Base-by-base conservation (phyloP, 2,797 vertebrate genomes). In the Melanotaenia boesemani region DNA sequence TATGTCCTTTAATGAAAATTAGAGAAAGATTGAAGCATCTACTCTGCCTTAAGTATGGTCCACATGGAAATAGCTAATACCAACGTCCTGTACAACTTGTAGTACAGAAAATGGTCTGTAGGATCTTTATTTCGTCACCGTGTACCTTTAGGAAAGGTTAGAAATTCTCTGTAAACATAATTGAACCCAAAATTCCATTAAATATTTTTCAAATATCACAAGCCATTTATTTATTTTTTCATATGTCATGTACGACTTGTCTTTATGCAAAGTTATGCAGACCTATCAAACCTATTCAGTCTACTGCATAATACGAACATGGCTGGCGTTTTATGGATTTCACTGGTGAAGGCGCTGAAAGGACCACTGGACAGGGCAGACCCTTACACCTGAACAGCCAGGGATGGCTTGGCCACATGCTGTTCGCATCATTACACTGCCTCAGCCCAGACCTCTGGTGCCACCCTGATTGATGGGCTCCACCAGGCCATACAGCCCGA, bases 1-100 rank as follows among this genome's bases (percentile, higher is more conserved):
- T 94, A 93, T 95, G 94, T 94, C 94, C 94, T 96, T 95, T 97
- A 96, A 97, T 96, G 95, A 97, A 96, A 95, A 95, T 93, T 93
- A 90, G 85, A 92, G 89, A 90, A 91, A 93, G 93, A 92, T 75
- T 92, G 87, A 92, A 90, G 91, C 41, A 1, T 92, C 90, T 92
- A 89, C 92, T 81, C 70, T 60, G 79, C 91, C 69, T 66, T 76
- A 93, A 94, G 93, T 91, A 80, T 88, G 76, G 83, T 88, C 39
- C 79, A 82, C 88, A 87, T 77, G 85, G 75, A 86, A 86, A 87
- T 39, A 13, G 77, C 86, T 91, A 91, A 91, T 90, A 82, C 75
- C 85, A 86, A 86, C 89, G 88, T 88, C 89, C 77, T 87, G 79
- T 87, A 83, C 79, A 67, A 68, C 81, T 76, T 65, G 88, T 88